Base-by-base conservation (phyloP, 2,797 vertebrate species). In the Sternarchorhynchus goeldii region DNA sequence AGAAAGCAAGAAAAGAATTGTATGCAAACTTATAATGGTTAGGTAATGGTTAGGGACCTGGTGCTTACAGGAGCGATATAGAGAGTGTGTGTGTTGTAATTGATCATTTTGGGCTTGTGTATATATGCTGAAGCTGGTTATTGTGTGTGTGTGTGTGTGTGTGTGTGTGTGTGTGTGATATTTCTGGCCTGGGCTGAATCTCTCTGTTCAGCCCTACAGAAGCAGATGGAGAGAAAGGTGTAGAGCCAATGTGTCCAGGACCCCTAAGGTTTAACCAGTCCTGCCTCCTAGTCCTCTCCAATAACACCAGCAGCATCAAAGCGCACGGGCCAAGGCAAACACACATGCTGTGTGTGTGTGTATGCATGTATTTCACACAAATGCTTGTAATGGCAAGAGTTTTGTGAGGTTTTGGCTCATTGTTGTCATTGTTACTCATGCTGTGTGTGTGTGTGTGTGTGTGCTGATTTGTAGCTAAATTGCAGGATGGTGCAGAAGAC, bases 221-320 rank as follows among this genome's bases (percentile, higher is more conserved):
- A 81, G 79, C 82, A 83, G 82, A 83, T 83, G 82, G 82, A 66
- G 77, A 21, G 50, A 83, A 50, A 73, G 73, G 79, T 63, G 58
- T 62, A 1, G 76, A 81, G 79, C 76, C 76, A 72, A 70, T 67
- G 74, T 69, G 76, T 75, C 79, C 76, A 78, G 82, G 78, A 78
- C 79, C 82, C 82, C 82, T 45, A 39, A 78, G 82, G 78, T 70
- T 74, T 78, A 83, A 80, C 81, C 80, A 83, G 80, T 83, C 81
- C 78, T 74, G 70, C 79, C 81, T 80, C 74, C 65, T 66, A 76
- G 76, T 57, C 45, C 64, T 58, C 71, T 76, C 67, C 73, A 79
- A 81, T 79, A 84, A 84, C 67, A 81, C 82, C 68, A 68, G 73
- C 78, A 78, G 53, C 25, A 59, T 21, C 70, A 0, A 53, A 59